phyloP scores from a whole-genome alignment of 2,113 vertebrate genomes.

The Barbus barbus region DNA sequence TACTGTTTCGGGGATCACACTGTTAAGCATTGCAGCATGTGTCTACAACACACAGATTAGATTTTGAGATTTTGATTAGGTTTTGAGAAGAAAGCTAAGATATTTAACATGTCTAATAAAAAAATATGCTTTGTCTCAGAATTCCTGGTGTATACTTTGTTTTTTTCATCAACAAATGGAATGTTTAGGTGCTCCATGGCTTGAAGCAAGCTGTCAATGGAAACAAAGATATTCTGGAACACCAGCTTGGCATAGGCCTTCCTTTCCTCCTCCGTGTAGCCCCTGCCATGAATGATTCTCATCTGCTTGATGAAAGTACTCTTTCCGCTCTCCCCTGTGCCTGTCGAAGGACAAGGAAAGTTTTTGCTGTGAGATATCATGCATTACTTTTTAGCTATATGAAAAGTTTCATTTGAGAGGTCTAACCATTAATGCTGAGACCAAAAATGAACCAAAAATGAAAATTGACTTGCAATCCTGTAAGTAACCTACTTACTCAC shows the following conservation, averaged over 20 bases:
- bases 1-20: slow-evolving; percentile 69
- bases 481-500: no score
- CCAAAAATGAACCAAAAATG: no score
- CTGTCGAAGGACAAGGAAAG: slow-evolving; percentile 60
- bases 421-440: no score
- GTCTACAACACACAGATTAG: slow-evolving; percentile 61
- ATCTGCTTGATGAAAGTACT: slow-evolving; percentile 94
- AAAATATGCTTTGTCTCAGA: background rate
- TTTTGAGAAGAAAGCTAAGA: background rate
- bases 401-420: background rate
- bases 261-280: slow-evolving; percentile 81
- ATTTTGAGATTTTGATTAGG: no score
- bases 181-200: slow-evolving; percentile 79
- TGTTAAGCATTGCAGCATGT: slow-evolving; percentile 71
- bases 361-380: background rate
- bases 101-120: background rate
- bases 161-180: slow-evolving; percentile 74
- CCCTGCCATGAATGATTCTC: slow-evolving; percentile 91
- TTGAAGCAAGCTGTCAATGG: slow-evolving; percentile 78
- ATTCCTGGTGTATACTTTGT: slow-evolving; percentile 70
- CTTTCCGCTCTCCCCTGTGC: slow-evolving; percentile 88
- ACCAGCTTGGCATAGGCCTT: slow-evolving; percentile 79
- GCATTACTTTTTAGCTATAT: background rate
- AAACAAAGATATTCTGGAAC: slow-evolving; percentile 82
- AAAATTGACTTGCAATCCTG: no score